These are phyloP conservation scores for Scaeva pyrastri DNA, from an alignment of 2,888 invertebrate species.

Conservation along the genomic window DNA sequence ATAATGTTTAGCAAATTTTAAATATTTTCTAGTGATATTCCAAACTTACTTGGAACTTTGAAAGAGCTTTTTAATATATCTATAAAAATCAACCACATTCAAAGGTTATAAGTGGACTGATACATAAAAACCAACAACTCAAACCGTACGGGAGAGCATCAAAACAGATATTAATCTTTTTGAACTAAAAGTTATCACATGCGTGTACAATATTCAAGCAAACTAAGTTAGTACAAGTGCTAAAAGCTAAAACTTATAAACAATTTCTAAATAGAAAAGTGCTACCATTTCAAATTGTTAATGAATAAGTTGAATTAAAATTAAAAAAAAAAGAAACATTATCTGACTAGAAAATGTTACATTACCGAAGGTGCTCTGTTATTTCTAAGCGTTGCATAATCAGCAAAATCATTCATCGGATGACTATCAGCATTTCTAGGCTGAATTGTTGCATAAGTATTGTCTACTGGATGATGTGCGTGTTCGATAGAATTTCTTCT, in stretches of 20 bases:
- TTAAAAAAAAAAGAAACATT: slow-evolving; percentile 26
- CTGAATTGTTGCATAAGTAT: slow-evolving; percentile 84
- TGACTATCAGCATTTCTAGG: slow-evolving; percentile 82
- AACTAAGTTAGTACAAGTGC: neutral
- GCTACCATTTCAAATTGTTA: slow-evolving; percentile 6
- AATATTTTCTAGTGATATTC: no score
- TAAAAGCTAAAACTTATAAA: neutral
- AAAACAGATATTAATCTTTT: no score
- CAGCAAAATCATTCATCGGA: slow-evolving; percentile 82
- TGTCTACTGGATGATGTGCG: slow-evolving; percentile 83
- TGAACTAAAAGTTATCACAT: neutral
- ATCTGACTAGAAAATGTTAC: slow-evolving; percentile 36
- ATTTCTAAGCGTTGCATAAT: slow-evolving; percentile 84
- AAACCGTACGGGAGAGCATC: no score
- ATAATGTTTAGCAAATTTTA: no score
- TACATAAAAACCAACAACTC: no score
- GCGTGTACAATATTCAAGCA: neutral
- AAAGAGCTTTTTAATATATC: no score
- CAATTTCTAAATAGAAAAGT: slow-evolving; percentile 1
- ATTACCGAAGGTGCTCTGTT: slow-evolving; percentile 83
- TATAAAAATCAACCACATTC: no score
- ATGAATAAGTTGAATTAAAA: slow-evolving; percentile 22
- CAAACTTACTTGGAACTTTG: no score
- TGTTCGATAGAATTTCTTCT: slow-evolving; percentile 82
- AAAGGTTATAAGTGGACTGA: no score